A percentile compares a stretch with the other conserved stretches of the same genome.
Conservation (phyloP, 2,113 vertebrate species). For the Caretta caretta region DNA sequence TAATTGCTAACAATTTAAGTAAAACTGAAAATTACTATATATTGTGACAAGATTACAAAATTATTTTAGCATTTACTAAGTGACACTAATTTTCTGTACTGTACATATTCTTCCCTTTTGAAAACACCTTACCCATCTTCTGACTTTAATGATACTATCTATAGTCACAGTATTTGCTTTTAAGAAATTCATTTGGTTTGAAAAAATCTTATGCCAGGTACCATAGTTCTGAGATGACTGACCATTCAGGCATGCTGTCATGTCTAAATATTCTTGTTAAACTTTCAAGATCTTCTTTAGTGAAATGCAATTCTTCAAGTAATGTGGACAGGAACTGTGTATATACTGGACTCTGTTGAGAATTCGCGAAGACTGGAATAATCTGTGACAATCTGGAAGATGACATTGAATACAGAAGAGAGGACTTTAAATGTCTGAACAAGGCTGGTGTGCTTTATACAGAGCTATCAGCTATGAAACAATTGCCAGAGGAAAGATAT, state of each 20-base stretch:
- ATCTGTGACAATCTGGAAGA: slow-evolving; percentile 72
- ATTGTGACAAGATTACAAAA: slow-evolving; percentile 38
- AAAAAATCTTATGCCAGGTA: neutral
- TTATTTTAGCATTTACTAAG: slow-evolving; percentile 54
- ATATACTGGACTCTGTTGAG: slow-evolving; percentile 55
- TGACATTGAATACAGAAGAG: neutral
- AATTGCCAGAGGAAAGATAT: neutral
- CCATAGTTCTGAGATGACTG: slow-evolving; percentile 41
- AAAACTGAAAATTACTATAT: neutral
- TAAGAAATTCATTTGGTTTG: neutral
- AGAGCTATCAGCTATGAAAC: neutral
- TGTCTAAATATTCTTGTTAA: slow-evolving; percentile 78
- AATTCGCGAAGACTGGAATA: slow-evolving; percentile 68
- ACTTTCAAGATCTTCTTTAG: slow-evolving; percentile 80
- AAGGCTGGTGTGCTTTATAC: neutral
- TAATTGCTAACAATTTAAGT: neutral
- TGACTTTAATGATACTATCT: slow-evolving; percentile 31
- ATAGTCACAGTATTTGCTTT: neutral
- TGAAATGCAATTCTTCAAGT: slow-evolving; percentile 81
- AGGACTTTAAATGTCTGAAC: neutral
- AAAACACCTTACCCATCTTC: slow-evolving; percentile 27
- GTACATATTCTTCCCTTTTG: slow-evolving; percentile 20
- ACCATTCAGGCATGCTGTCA: slow-evolving; percentile 57
- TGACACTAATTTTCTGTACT: slow-evolving; percentile 50
- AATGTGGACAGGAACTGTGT: slow-evolving; percentile 80